Base-by-base conservation (phyloP, 1,140 invertebrate species). In the Zeugodacus cucurbitae region DNA sequence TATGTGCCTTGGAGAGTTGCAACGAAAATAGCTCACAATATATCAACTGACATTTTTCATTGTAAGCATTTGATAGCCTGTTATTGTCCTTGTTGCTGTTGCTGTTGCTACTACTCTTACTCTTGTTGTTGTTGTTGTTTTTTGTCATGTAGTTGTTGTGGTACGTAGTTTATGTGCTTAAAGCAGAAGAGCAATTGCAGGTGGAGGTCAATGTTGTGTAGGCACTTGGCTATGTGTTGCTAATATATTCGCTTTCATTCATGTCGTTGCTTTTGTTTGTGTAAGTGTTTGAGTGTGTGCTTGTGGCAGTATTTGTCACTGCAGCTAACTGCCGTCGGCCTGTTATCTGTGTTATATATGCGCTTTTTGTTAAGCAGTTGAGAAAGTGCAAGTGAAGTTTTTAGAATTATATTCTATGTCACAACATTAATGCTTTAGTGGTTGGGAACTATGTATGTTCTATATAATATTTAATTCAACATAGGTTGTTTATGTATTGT, bases 11-110 rank as follows among this genome's bases (percentile, higher is more conserved):
- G 37, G 20, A 74, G 37, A 74, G 37, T 41, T 74, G 70, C 37
- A 74, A 74, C 37, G 74, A 82, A 82, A 82, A 82, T 82, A 82
- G 41, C 41, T 34, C 7, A 82, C 74, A 82, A 82, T 82, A 82
- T 82, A 82, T 82, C 41, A 82, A 44, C 37, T 41, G 74, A 44
- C 41, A 82, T 82, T 82, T 82, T 82, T 48, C 41, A 82, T 44
- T 44, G 74, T 48, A 22, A 82, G 41, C 37, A 48, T 82, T 82
- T 82, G 37, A 48, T 44, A n/a, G 37, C 22, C 17, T n/a, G 37
- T 34, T 29, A 48, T 74, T 74, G 17, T 74, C 20, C 17, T 37
- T 74, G 41, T 37, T 29, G 8, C 34, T 48, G 67, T 70, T 82
- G 22, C 10, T 14, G 20, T 82, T 82, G 41, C 22, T 44, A n/a